Evolutionary conservation across 2,113 vertebrate genomes (phyloP), one percentile per base, ranked within the genome.

Genomic region (Nematolebias whitei): DNA sequence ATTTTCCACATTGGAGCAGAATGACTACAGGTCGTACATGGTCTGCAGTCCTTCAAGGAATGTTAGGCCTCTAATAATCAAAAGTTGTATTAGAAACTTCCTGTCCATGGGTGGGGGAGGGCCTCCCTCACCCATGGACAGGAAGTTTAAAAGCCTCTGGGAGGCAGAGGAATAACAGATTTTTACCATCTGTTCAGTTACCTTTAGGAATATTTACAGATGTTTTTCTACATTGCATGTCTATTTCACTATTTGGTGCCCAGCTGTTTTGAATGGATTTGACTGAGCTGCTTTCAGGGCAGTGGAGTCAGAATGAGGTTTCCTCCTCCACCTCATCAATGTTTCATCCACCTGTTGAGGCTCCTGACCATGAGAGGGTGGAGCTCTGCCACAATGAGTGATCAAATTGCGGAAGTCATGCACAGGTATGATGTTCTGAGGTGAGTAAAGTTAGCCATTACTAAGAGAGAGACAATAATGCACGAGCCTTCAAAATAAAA

Each of bases 331-430:
- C 22, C 24, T 81, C 76, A 81, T 88, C 24, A 80, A 88, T 85
- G 44, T 85, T 87, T 88, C 16, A 88, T 83, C 20, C 66, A 80
- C 78, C 71, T 68, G 76, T 58, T 71, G 69, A 47, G 64, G 55
- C 55, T 63, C 74, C 60, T 83, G 79, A 79, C 62, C 19, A 53
- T 49, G 7, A 61, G n/a, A 20, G 64, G 80, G 76, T 39, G 80
- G 82, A 66, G 72, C 57, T 52, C 14, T 32, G 12, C 32, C 22
- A 45, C 63, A 63, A 49, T 50, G 29, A 52, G 53, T 14, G 80
- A 82, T 88, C 84, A 53, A 66, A 78, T 91, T 80, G 78, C 88
- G 85, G 86, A 91, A 90, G 85, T 88, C 35, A 48, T 22, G 56
- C 23, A 15, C 40, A 29, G 60, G 69, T 78, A 13, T 65, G 68